Base-by-base conservation (phyloP, 1,140 invertebrate genomes). In the Metaphire vulgaris region DNA sequence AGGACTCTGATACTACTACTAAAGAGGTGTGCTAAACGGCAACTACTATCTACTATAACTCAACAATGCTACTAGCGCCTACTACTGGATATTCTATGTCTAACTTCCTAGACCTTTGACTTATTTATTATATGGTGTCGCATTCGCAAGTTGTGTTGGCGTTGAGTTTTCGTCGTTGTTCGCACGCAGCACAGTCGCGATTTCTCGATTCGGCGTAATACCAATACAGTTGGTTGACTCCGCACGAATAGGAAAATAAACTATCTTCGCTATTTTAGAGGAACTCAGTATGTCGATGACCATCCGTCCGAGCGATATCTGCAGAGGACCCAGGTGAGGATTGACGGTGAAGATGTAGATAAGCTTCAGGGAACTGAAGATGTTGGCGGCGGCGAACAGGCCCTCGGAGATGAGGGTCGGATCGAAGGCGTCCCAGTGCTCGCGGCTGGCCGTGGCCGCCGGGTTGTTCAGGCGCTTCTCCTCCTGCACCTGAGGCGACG, bases 321-420 rank as follows among this genome's bases (percentile, higher is more conserved):
- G 97, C 74, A 99, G 89, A 76, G 97, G 96, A 76, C 97, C 97
- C 83, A 99, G 88, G 87, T 98, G 94, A 31, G 97, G 96, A 89
- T 98, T 99, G 73, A 99, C 95, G 70, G 96, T 98, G 88, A 99
- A 99, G 86, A 99, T 98, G 89, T 98, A 98, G 81, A 99, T 96
- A 81, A 99, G 89, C 88, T 98, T 99, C 75, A 99, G 89, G 74
- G 95, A 97, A 88, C 94, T 95, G 85, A 97, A 96, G 80, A 97
- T 96, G 91, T 96, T 97, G 78, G 92, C 95, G 0, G 94, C 94
- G 0, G 94, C 93, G 87, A 97, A 97, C 64, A 95, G 92, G 66
- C 94, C 94, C 86, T 98, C 95, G 0, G 94, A 94, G 1, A 97
- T 89, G 21, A 97, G 86, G 90, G 96, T 96, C 0, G 95, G 95